These are phyloP conservation scores for Arge pagana DNA, from an alignment of 2,888 invertebrate species.

Conservation along the genomic window DNA sequence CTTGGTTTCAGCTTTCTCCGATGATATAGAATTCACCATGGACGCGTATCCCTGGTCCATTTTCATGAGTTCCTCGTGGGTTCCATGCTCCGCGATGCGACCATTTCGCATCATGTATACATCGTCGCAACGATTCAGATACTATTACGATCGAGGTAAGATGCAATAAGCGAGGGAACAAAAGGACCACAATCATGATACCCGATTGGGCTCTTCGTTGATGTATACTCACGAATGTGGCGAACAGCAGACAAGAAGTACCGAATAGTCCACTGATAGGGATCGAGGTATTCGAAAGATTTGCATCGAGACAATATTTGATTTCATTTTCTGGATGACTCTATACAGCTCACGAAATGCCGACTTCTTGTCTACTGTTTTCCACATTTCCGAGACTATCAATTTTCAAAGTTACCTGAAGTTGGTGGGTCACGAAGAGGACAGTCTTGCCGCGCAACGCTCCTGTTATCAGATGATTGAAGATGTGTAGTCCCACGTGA, in stretches of 20 bases:
- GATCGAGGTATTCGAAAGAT: too few relatives aligned
- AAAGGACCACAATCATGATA: too few relatives aligned
- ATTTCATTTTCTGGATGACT: too few relatives aligned
- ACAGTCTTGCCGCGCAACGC: slow-evolving; percentile 62
- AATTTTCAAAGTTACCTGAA: slow-evolving; percentile 59
- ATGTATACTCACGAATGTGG: too few relatives aligned
- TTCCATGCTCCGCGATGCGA: slow-evolving; percentile 61
- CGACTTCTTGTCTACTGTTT: too few relatives aligned
- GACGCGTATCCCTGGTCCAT: slow-evolving; percentile 50
- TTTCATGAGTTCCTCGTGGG: slow-evolving; percentile 61
- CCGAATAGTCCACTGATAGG: too few relatives aligned
- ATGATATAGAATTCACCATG: slow-evolving; percentile 41
- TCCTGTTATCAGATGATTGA: slow-evolving; percentile 61
- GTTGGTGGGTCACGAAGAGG: slow-evolving; percentile 67
- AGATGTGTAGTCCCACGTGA: slow-evolving; percentile 61
- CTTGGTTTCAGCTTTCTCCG: slow-evolving; percentile 23
- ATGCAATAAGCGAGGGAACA: too few relatives aligned
- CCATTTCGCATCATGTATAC: slow-evolving; percentile 65
- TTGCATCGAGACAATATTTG: too few relatives aligned
- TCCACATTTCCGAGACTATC: too few relatives aligned
- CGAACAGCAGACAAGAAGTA: too few relatives aligned
- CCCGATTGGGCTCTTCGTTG: too few relatives aligned
- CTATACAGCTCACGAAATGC: too few relatives aligned
- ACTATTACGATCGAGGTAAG: slow-evolving; percentile 55
- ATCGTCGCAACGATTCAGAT: slow-evolving; percentile 63